phyloP scores from a whole-genome alignment of 2,888 invertebrate genomes.

The Drosophila neonasuta region DNA sequence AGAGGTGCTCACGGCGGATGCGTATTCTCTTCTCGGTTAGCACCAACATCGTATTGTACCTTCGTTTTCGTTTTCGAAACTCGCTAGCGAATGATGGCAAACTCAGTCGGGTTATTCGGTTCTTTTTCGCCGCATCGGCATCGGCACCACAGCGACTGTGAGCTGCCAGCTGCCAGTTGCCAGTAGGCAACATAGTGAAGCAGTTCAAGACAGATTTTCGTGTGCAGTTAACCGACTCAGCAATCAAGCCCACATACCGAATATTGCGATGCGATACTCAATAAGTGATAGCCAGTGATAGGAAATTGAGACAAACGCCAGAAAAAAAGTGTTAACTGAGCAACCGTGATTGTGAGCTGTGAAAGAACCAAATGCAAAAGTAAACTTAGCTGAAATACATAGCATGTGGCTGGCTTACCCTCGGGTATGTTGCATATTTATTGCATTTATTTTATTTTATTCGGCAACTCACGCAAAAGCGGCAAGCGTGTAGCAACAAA shows the following conservation, averaged over 20 bases:
- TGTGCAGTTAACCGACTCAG: conserved; percentile 50
- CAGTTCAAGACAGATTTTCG: conserved; percentile 60
- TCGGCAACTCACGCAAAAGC: not conserved
- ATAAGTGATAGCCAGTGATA: conserved; percentile 25
- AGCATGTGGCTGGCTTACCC: conserved; percentile 1
- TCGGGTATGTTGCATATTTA: conserved; percentile 60
- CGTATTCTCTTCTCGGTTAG: conserved; percentile 19
- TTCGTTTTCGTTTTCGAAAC: conserved; percentile 40
- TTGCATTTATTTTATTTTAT: conserved; percentile 21
- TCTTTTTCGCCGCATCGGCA: conserved; percentile 40
- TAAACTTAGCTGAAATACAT: not conserved
- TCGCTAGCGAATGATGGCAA: conserved; percentile 29
- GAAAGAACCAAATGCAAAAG: conserved; percentile 11
- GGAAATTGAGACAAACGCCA: conserved; percentile 27
- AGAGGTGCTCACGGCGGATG: conserved; percentile 43
- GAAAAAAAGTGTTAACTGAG: conserved; percentile 5
- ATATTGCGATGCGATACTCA: conserved; percentile 25
- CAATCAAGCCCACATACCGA: conserved; percentile 33
- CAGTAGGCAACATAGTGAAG: conserved; percentile 68
- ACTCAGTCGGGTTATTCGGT: conserved; percentile 29
- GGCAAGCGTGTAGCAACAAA: conserved; percentile 18
- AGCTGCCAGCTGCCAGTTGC: conserved; percentile 58
- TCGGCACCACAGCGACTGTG: conserved; percentile 33
- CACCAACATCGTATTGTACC: conserved; percentile 22
- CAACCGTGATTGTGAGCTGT: not conserved